Evolutionary conservation across 2,888 invertebrate species (phyloP).

Genomic region (Altica lythri): DNA sequence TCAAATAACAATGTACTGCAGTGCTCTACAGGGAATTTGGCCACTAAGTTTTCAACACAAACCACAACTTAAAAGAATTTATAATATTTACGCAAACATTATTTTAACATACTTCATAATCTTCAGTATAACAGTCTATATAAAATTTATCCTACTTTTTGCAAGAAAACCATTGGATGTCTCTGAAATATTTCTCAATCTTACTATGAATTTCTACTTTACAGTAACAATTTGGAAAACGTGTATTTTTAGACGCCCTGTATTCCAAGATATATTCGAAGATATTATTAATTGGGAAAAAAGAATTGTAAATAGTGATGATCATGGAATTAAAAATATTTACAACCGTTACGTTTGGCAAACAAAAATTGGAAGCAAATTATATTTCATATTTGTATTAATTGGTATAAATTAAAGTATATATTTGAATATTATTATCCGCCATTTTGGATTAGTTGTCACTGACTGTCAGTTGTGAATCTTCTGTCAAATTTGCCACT

Average conservation of each 20-base stretch:
- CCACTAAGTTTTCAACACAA: constrained; percentile 27
- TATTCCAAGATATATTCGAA: constrained; percentile 28
- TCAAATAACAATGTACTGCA: constrained; percentile 26
- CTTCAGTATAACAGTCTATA: constrained; percentile 25
- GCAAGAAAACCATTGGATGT: constrained; percentile 13
- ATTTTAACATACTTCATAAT: constrained; percentile 17
- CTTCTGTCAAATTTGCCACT: too few relatives aligned
- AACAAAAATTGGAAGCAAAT: constrained; percentile 26
- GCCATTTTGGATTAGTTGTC: too few relatives aligned
- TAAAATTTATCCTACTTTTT: constrained; percentile 22
- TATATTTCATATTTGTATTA: constrained; percentile 31
- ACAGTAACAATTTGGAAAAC: constrained; percentile 34
- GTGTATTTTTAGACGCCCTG: constrained; percentile 26
- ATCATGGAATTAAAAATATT: constrained; percentile 28
- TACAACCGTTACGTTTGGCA: constrained; percentile 28
- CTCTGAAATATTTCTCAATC: constrained; percentile 33
- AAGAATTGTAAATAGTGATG: constrained; percentile 16
- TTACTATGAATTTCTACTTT: constrained; percentile 36
- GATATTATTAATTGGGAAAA: constrained; percentile 35
- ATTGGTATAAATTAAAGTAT: constrained; percentile 23
- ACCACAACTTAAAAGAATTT: constrained; percentile 18
- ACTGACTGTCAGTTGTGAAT: too few relatives aligned
- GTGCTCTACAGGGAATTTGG: constrained; percentile 28
- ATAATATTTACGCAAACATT: constrained; percentile 23
- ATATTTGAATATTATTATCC: too few relatives aligned